Conservation (phyloP, 2,888 invertebrate genomes). For the Amphiduros pacificus region DNA sequence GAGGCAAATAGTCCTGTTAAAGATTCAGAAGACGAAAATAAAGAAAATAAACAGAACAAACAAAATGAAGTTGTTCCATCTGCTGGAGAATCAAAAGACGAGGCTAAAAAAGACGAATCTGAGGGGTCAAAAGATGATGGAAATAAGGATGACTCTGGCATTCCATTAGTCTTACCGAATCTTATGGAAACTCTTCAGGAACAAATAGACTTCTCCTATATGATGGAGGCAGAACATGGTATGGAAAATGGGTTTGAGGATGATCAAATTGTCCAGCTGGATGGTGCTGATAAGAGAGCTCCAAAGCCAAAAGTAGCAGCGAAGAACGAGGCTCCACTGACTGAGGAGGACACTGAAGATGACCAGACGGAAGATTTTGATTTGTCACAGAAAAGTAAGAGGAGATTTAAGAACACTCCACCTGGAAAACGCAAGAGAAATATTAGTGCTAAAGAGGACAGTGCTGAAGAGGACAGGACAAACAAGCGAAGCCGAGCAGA, state of each 20-base stretch:
- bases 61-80: background rate
- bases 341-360: background rate
- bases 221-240: no score
- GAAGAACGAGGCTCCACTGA: background rate
- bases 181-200: no score
- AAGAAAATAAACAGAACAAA: background rate
- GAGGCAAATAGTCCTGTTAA: background rate
- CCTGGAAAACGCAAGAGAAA: background rate
- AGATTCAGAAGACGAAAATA: conserved; percentile 3
- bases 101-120: background rate
- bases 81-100: background rate
- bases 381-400: background rate
- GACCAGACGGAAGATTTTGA: background rate
- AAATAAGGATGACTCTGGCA: background rate
- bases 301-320: background rate
- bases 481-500: conserved; percentile 17
- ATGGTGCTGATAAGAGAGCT: conserved; percentile 9
- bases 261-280: conserved; percentile 8
- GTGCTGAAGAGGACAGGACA: background rate
- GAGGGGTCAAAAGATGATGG: background rate
- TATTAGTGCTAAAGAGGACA: background rate
- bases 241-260: conserved; percentile 15
- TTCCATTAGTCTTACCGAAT: no score
- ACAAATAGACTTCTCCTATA: no score
- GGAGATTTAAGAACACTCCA: background rate